These are phyloP conservation scores for Thereva unica DNA, from an alignment of 2,888 invertebrate species.

Conservation along the genomic window DNA sequence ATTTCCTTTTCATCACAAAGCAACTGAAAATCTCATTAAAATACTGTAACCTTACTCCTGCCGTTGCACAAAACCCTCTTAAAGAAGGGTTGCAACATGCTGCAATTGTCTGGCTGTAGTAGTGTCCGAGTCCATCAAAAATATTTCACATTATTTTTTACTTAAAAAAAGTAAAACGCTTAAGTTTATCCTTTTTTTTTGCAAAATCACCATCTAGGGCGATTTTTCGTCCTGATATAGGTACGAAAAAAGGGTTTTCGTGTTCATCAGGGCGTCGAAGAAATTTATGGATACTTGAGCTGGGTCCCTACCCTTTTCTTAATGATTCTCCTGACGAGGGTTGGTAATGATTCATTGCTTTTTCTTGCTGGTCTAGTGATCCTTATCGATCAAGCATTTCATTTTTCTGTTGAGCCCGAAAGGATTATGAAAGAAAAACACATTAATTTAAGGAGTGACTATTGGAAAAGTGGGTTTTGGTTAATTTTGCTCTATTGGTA, in stretches of 20 bases:
- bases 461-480: not conserved
- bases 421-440: constrained; percentile 10
- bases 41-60: not conserved
- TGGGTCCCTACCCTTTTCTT: not conserved
- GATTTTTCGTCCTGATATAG: constrained; percentile 2
- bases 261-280: constrained; percentile 4
- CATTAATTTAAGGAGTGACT: constrained; percentile 9
- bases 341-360: constrained; percentile 19
- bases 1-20: constrained; percentile 1
- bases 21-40: constrained; percentile 1
- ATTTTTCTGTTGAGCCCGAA: not conserved
- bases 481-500: too few species aligned
- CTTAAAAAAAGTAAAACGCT: not conserved
- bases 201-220: constrained; percentile 5
- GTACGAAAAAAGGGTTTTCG: constrained; percentile 13
- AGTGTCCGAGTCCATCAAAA: too few species aligned
- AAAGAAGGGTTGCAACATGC: constrained; percentile 2
- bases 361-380: not conserved
- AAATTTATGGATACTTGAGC: too few species aligned
- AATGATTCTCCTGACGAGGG: constrained; percentile 14
- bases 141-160: not conserved
- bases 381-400: constrained; percentile 10
- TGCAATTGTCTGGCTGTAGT: not conserved
- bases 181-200: not conserved
- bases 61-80: not conserved